phyloP scores from a whole-genome alignment of 2,888 invertebrate species.

The Ormyrus pomaceus region DNA sequence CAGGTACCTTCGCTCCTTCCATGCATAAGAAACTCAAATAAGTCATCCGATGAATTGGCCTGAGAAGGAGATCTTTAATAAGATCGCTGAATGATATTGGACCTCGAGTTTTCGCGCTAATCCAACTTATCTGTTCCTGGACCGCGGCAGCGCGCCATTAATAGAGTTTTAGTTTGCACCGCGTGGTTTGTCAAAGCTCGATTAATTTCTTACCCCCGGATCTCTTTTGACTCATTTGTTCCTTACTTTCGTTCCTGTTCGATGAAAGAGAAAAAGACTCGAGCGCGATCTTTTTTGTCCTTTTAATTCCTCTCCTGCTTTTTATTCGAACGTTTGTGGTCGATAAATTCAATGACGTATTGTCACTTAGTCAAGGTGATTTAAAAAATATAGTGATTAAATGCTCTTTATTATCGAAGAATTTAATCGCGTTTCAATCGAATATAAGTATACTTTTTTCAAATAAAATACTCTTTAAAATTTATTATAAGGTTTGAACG shows the following conservation, averaged over 20 bases:
- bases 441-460: too few species aligned
- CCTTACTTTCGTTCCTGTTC: neutral
- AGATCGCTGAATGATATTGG: slow-evolving; percentile 67
- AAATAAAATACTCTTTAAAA: too few species aligned
- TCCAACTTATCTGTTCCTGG: slow-evolving; percentile 60
- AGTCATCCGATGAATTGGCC: slow-evolving; percentile 64
- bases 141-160: slow-evolving; percentile 40
- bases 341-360: too few species aligned
- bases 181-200: slow-evolving; percentile 63
- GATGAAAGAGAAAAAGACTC: neutral
- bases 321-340: too few species aligned
- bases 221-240: slow-evolving; percentile 35
- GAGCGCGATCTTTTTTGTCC: neutral
- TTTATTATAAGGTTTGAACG: too few species aligned
- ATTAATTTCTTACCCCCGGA: slow-evolving; percentile 64
- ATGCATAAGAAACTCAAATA: slow-evolving; percentile 64
- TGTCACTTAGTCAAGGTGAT: too few species aligned
- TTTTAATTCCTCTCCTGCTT: neutral
- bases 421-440: too few species aligned
- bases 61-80: slow-evolving; percentile 65
- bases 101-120: slow-evolving; percentile 62
- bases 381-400: too few species aligned
- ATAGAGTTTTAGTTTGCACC: neutral
- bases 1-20: too few species aligned
- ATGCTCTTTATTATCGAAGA: too few species aligned